phyloP scores from a whole-genome alignment of 2,888 invertebrate genomes.

The Morpho helenor region DNA sequence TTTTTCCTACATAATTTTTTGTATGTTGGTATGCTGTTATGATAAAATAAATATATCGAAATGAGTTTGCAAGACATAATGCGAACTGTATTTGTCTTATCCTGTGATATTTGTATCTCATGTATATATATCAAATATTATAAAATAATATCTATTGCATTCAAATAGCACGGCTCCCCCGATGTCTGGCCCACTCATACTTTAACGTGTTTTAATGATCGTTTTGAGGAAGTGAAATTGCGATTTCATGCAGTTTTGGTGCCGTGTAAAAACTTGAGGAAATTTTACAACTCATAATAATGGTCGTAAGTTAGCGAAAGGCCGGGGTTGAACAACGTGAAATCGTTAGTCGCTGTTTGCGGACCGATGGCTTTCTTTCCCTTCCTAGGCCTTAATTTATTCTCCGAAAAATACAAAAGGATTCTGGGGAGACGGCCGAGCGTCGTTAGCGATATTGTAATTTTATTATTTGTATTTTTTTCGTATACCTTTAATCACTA shows the following conservation, averaged over 20 bases:
- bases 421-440: slow-evolving; percentile 63
- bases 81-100: too few species aligned
- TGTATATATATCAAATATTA: too few species aligned
- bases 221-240: slow-evolving; percentile 16
- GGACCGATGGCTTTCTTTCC: slow-evolving; percentile 52
- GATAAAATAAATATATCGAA: too few species aligned
- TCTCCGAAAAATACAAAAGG: slow-evolving; percentile 75
- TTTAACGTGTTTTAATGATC: slow-evolving; percentile 22
- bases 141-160: too few species aligned
- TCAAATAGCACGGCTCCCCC: too few species aligned
- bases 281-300: slow-evolving; percentile 37
- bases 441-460: slow-evolving; percentile 80
- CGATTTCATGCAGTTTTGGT: slow-evolving; percentile 22
- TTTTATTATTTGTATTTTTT: slow-evolving; percentile 80
- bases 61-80: too few species aligned
- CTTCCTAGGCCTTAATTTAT: slow-evolving; percentile 70
- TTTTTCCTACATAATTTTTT: too few species aligned
- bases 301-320: slow-evolving; percentile 37
- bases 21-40: too few species aligned
- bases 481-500: slow-evolving; percentile 77
- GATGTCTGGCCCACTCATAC: too few species aligned
- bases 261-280: slow-evolving; percentile 26
- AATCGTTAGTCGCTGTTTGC: slow-evolving; percentile 65
- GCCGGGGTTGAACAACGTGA: slow-evolving; percentile 51
- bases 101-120: too few species aligned